Percentiles rank a stretch among this genome's conserved stretches.
These are phyloP conservation scores for Calcarius lapponicus DNA, from an alignment of 2,797 vertebrate species.

Conservation along the genomic window DNA sequence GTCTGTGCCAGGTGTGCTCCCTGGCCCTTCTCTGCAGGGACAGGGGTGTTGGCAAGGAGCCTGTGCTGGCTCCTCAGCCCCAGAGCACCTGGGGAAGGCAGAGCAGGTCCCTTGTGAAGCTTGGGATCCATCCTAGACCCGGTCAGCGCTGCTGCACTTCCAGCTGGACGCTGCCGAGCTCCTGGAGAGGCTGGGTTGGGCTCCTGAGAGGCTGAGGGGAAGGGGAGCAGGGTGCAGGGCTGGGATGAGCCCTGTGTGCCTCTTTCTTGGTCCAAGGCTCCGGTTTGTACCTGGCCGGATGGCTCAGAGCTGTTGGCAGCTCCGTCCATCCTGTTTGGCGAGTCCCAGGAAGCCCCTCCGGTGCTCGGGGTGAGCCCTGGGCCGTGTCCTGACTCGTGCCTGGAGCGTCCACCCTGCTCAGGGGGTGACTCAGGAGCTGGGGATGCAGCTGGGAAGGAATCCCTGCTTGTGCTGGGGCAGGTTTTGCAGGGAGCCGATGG, in stretches of 20 bases:
- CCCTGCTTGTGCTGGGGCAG: neutral
- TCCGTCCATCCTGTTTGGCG: neutral
- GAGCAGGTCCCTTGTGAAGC: neutral
- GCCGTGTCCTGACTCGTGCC: neutral
- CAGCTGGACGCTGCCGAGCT: neutral
- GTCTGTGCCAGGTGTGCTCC: neutral
- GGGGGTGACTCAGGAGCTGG: neutral
- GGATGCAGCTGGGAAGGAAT: neutral
- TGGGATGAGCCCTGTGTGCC: neutral
- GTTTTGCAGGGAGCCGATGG: neutral
- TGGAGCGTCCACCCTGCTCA: neutral
- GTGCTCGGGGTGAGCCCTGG: neutral
- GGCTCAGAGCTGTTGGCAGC: neutral
- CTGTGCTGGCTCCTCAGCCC: rapidly evolving
- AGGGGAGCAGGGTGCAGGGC: neutral
- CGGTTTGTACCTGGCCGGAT: rapidly evolving
- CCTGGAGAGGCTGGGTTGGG: neutral
- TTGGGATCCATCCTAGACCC: neutral
- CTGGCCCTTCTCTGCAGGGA: neutral
- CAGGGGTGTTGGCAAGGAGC: neutral
- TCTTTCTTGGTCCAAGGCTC: neutral
- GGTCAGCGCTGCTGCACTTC: neutral
- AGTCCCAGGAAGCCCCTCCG: neutral
- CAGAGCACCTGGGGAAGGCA: rapidly evolving
- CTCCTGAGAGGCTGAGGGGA: neutral